Base-by-base conservation (phyloP, 2,888 invertebrate genomes). In the Heliconius aoede region DNA sequence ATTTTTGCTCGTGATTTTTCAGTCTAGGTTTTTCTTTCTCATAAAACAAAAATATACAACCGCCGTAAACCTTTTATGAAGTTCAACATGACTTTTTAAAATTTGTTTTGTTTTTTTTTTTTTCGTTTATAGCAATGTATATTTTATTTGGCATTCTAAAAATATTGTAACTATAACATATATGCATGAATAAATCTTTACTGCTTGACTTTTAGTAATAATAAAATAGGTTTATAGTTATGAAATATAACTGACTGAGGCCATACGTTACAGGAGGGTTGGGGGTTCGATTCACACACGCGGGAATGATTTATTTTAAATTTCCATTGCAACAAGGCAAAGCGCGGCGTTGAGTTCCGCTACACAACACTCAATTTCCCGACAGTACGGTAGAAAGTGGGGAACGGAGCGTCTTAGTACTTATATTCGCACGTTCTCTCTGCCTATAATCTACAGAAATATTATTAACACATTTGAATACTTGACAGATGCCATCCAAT, bases 1-100 rank as follows among this genome's bases (percentile, higher is more conserved):
- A 88, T 91, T 91, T 90, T 91, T 86, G 11, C 18, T 83, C 84
- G 68, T 84, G 51, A 69, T 69, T 30, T 69, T 69, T 69, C 30
- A 69, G n/a, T 68, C 51, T 68, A 68, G 68, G 30, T n/a, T 55
- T 69, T 69, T 51, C 51, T 51, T 51, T 55, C 28, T 69, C 30
- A 69, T 69, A 30, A n/a, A 51, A 46, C 28, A 68, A 55, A 46
- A 69, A 69, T 13, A 28, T 51, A 69, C 51, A n/a, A 46, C 77
- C 79, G n/a, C 21, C 26, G 28, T 68, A 46, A 65, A 65, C 36
- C 64, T 65, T 65, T 65, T 65, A 65, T 65, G 64, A 36, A 65
- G 64, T n/a, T n/a, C n/a, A 65, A 65, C 64, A n/a, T 36, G 64
- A 36, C 13, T 65, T 32, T 64, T n/a, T 65, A 36, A 65, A 65